Evolutionary conservation across 2,113 vertebrate genomes (phyloP).

Genomic region (Lontra canadensis): DNA sequence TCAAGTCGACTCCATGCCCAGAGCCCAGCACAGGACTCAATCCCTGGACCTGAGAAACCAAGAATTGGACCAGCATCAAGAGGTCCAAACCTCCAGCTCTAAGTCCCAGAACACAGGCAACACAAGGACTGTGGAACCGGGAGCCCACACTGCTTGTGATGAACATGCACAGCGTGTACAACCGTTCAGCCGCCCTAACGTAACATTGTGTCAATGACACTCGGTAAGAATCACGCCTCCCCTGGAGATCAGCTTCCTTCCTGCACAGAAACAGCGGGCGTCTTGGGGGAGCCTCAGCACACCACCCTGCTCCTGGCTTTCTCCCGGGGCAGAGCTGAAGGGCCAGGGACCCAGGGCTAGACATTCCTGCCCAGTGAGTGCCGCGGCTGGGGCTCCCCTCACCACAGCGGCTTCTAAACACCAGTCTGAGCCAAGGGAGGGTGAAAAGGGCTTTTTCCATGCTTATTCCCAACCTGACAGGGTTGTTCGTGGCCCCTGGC

Average conservation of each 20-base stretch:
- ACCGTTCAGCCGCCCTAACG: rapidly evolving
- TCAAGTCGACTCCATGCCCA: too few relatives aligned
- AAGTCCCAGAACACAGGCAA: neutral
- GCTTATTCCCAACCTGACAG: neutral
- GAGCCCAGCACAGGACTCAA: too few relatives aligned
- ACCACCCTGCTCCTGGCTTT: neutral
- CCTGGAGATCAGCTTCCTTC: neutral
- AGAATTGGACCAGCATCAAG: neutral
- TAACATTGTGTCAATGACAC: neutral
- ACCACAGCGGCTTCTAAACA: neutral
- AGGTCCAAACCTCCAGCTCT: neutral
- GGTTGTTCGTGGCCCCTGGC: rapidly evolving
- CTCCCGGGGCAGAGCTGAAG: neutral
- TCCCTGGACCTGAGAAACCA: too few relatives aligned
- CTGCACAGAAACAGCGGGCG: rapidly evolving
- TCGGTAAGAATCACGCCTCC: rapidly evolving
- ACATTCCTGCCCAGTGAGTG: neutral
- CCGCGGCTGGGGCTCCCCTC: neutral
- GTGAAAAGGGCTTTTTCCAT: neutral
- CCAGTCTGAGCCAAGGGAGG: neutral
- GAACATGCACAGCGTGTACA: neutral
- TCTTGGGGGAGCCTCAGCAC: too few relatives aligned
- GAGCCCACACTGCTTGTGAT: rapidly evolving
- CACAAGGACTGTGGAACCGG: rapidly evolving
- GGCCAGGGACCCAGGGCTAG: neutral